Evolutionary conservation across 1,140 invertebrate genomes (phyloP), one percentile per base, ranked within the genome.

Genomic region (Drosophila navojoa): DNA sequence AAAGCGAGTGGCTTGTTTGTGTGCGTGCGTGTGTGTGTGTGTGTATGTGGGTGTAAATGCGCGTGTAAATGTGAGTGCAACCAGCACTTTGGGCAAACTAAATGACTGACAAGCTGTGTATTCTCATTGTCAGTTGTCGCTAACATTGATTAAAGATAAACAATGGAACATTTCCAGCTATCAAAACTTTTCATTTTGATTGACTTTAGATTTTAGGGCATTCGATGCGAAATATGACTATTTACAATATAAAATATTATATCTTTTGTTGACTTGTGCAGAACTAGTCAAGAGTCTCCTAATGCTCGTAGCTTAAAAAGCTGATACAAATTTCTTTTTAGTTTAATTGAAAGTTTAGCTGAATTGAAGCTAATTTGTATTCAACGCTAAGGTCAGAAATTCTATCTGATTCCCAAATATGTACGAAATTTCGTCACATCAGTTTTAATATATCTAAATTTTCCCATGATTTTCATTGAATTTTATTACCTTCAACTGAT

Each of bases 81-180:
- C 44, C 16, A 61, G 19, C 49, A 32, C 59, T 66, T 63, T 27
- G 35, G 59, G 15, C 35, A 9, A 54, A 13, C 40, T 79, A 19
- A 79, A 64, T 75, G 74, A 62, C 44, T 52, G 55, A 53, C 61
- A 63, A 44, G 52, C 44, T 64, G 44, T 15, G 38, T 40, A 38
- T 55, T 71, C 7, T 40, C 35, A 47, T 55, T 71, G 61, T 32
- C 53, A 29, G 38, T 40, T 59, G 19, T 60, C 63, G 38, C 44
- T 38, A 55, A 19, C 72, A 45, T 76, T 73, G 57, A 73, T 72
- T 72, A 54, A 72, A 49, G 62, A 68, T 49, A 67, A 72, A 68
- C 55, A 67, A 38, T 13, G 25, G 22, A 25, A 10, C n/a, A 38
- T n/a, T 29, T 40, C 11, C 10, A 13, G 1, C 0, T 10, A 38